Base-by-base conservation (phyloP, 2,113 vertebrate species). In the Mixornis gularis region DNA sequence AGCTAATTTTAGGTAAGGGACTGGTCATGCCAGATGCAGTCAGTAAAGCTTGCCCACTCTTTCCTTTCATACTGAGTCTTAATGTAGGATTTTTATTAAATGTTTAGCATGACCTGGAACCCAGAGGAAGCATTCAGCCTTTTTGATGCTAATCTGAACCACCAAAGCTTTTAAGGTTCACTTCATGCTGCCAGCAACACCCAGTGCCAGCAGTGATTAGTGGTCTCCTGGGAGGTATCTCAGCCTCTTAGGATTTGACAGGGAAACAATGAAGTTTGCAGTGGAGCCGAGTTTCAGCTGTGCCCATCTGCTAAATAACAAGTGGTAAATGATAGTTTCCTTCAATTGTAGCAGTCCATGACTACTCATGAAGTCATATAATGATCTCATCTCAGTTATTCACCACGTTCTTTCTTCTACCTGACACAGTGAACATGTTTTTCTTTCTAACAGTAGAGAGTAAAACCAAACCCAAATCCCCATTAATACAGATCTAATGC, bases 321-420 rank as follows among this genome's bases (percentile, higher is more conserved):
- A 76, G 72, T 81, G 85, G 79, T 68, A 93, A 94, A 84, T 20
- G 73, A 56, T 49, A 88, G 77, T 88, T 96, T 92, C 96, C 95
- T 92, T 95, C 96, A 94, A 85, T 79, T 92, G 92, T 79, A 58
- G 89, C 65, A 82, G 70, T 40, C 41, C 2, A 6, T 87, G 90
- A 93, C 90, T 93, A 32, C 73, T 68, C 66, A 34, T 95, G 80
- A 90, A 89, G 94, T 93, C 92, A 90, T 29, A 53, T 13, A 55
- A 84, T 95, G 88, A 95, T 32, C 93, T 95, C 95, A 95, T 79
- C 73, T 80, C 80, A 25, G 83, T 89, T 88, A 95, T 53, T 95
- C 79, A 90, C 85, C 60, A 5, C 2, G 27, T 55, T 74, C 88
- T 78, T 95, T 90, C 83, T 96, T 79, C 86, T 89, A 53, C 60